Percentiles rank a stretch among this genome's conserved stretches.
Conservation (phyloP, 2,797 vertebrate species). For the Sebastes vulpes region DNA sequence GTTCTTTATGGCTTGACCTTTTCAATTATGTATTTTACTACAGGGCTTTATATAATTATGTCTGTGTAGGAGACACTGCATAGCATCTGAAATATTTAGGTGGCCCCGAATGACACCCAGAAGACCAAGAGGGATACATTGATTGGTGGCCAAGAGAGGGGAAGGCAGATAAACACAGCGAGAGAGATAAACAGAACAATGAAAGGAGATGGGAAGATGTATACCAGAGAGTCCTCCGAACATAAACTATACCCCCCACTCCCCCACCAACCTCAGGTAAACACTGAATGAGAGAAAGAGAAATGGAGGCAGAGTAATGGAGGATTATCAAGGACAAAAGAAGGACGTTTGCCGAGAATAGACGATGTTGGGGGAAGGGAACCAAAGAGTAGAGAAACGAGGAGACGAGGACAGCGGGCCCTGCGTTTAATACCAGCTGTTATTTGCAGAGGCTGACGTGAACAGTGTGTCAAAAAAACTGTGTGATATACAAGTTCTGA, state of each 20-base stretch:
- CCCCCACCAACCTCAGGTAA: slow-evolving; percentile 24
- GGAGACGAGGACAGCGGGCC: slow-evolving; percentile 1
- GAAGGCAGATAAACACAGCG: slow-evolving; percentile 25
- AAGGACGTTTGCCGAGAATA: slow-evolving; percentile 51
- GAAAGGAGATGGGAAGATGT: slow-evolving; percentile 9
- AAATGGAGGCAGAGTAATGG: slow-evolving; percentile 7
- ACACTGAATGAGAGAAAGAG: slow-evolving; percentile 20
- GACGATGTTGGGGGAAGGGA: slow-evolving; percentile 26
- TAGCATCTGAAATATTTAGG: slow-evolving; percentile 52
- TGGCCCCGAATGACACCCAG: slow-evolving; percentile 31
- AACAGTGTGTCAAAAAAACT: slow-evolving; percentile 19
- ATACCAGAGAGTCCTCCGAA: slow-evolving; percentile 9
- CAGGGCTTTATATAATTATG: slow-evolving; percentile 10
- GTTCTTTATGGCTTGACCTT: slow-evolving; percentile 35
- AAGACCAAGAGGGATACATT: slow-evolving; percentile 17
- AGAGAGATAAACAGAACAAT: slow-evolving; percentile 29
- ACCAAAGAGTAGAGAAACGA: slow-evolving; percentile 26
- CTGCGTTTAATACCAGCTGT: slow-evolving; percentile 24
- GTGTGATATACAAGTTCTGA: slow-evolving; percentile 30
- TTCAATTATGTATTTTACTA: slow-evolving; percentile 41
- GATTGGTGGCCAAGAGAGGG: slow-evolving; percentile 31
- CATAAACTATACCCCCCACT: slow-evolving; percentile 4
- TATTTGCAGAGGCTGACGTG: slow-evolving; percentile 17
- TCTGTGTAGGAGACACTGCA: neutral
- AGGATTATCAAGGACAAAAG: slow-evolving; percentile 63